Conservation (phyloP, 37 sponge, comb jelly and placozoan species). For the Spongilla lacustris region DNA sequence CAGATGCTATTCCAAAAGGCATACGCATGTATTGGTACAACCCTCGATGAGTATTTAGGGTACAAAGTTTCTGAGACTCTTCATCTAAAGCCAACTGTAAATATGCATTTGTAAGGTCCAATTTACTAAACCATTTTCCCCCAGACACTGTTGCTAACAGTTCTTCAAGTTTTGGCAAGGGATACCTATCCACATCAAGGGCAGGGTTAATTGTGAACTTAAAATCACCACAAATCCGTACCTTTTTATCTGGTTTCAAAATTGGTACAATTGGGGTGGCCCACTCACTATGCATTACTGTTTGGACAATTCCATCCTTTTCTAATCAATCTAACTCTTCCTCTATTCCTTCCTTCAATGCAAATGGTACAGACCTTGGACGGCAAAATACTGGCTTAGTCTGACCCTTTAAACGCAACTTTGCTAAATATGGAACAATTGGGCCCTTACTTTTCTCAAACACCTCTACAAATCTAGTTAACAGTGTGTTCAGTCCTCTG, state of each 20-base stretch:
- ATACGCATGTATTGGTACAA: constrained; percentile 25
- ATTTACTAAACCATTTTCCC: constrained; percentile 44
- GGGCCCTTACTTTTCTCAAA: constrained; percentile 13
- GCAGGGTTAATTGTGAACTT: constrained; percentile 46
- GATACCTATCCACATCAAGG: constrained; percentile 36
- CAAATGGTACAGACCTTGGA: constrained; percentile 20
- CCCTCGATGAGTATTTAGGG: constrained; percentile 63
- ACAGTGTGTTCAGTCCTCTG: constrained; percentile 1
- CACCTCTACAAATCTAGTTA: constrained; percentile 18
- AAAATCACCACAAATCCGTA: constrained; percentile 59
- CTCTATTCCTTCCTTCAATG: constrained; percentile 8
- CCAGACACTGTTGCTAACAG: constrained; percentile 32
- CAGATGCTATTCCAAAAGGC: constrained; percentile 28
- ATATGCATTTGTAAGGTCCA: constrained; percentile 53
- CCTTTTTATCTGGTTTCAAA: constrained; percentile 27
- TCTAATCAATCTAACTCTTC: constrained; percentile 17
- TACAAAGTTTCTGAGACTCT: constrained; percentile 11
- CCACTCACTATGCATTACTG: constrained; percentile 46
- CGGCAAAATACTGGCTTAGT: constrained; percentile 14
- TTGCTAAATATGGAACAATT: constrained; percentile 12
- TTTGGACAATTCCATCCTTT: constrained; percentile 27
- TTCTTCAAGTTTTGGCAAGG: constrained; percentile 49
- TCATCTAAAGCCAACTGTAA: constrained; percentile 15
- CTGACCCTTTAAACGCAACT: constrained; percentile 12
- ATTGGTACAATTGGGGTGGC: constrained; percentile 58